Base-by-base conservation (phyloP, 2,888 invertebrate species). In the Yponomeuta malinellus region DNA sequence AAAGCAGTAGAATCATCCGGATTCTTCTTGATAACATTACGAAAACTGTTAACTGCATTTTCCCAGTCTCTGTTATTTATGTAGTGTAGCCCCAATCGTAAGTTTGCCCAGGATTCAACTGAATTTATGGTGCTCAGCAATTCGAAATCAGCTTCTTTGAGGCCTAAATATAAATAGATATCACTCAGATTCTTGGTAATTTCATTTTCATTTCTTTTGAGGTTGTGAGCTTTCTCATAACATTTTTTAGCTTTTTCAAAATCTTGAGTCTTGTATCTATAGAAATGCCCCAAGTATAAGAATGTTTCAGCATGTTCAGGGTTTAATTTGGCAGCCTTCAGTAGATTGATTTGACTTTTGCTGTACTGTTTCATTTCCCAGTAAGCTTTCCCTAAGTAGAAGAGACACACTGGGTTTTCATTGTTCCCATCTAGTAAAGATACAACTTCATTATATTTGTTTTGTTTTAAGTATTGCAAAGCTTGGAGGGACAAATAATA, bases 71-170 rank as follows among this genome's bases (percentile, higher is more conserved):
- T 95, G 76, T 94, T 93, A 77, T 95, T 95, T 74, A 97, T 91
- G 83, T 97, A 95, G 83, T 96, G 95, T 69, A 98, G 88, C 2
- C 98, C 98, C 70, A 98, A 90, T 82, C 97, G 95, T 70, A 97
- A 93, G 93, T 96, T 95, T 31, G 97, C 95, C 96, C 97, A 97
- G 74, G 95, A 93, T 64, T 94, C 93, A 69, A 93, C 90, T 64
- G 79, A 83, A 33, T 85, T 85, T 74, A 92, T 91, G 78, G 93
- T 85, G 73, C 90, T 88, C 59, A 97, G 82, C 70, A 97, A 85
- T 73, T 93, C 89, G 79, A 94, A 93, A 85, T 95, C 95, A 64
- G 89, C 89, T 73, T 95, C 94, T 83, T 94, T 94, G 75, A 96
- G 94, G 73, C 95, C 94, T 66, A 95, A 81, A 76, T 94, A 92